Percentiles rank a stretch among this genome's conserved stretches.
Conservation (phyloP, 2,888 invertebrate species). For the Drosophila kambysellisi region DNA sequence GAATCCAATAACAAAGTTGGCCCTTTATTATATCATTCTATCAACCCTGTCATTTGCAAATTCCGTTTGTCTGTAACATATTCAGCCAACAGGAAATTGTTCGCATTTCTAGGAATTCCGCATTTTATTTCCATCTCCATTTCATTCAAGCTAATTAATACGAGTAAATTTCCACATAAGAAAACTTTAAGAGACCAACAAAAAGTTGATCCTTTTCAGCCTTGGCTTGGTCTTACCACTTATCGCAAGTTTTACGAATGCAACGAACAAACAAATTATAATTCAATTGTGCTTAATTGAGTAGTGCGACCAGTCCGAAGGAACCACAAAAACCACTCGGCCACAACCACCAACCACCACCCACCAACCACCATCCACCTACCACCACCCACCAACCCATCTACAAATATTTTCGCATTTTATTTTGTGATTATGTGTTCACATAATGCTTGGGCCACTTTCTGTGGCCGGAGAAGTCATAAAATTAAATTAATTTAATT, state of each 20-base stretch:
- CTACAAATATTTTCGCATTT: constrained; percentile 48
- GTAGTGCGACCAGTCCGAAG: constrained; percentile 46
- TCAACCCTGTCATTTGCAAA: neutral
- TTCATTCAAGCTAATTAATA: constrained; percentile 39
- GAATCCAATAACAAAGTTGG: neutral
- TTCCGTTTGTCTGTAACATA: neutral
- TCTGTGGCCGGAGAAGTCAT: constrained; percentile 32
- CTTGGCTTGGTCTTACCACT: constrained; percentile 25
- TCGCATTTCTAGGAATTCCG: constrained; percentile 10
- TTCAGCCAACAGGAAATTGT: neutral
- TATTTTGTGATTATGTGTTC: constrained; percentile 63
- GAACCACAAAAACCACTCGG: constrained; percentile 52
- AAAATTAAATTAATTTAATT: constrained; percentile 74
- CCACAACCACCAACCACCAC: constrained; percentile 26
- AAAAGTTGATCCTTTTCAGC: constrained; percentile 34
- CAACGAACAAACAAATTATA: constrained; percentile 60
- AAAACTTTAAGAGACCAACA: constrained; percentile 1
- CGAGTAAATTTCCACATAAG: neutral
- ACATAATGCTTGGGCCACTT: constrained; percentile 24
- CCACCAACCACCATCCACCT: constrained; percentile 16
- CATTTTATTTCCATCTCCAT: constrained; percentile 23
- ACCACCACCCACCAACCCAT: constrained; percentile 13
- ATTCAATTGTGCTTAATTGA: constrained; percentile 75
- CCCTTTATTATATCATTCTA: neutral
- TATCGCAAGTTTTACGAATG: constrained; percentile 30